These are phyloP conservation scores for Sula dactylatra DNA, from an alignment of 2,113 vertebrate species.

Conservation along the genomic window DNA sequence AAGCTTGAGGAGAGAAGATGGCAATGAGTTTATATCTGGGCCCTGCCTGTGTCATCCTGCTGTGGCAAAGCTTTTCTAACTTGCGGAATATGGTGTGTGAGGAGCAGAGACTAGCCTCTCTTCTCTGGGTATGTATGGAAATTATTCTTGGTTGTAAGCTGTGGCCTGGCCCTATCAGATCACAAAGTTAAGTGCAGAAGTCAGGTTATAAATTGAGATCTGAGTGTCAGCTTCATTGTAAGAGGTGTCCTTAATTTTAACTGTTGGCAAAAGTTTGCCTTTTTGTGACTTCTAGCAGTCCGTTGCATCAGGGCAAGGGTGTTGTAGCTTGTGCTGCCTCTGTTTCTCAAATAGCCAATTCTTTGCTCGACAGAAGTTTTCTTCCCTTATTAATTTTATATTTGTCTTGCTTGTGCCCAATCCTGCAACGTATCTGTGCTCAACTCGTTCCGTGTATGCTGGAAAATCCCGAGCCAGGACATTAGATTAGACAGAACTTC, in stretches of 20 bases:
- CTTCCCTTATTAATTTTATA: not conserved
- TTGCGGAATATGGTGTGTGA: not conserved
- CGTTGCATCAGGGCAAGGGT: not conserved
- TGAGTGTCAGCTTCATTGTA: not conserved
- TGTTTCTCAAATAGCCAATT: not conserved
- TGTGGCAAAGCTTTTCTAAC: not conserved
- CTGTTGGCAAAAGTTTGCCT: not conserved
- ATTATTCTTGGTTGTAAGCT: not conserved
- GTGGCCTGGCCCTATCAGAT: not conserved
- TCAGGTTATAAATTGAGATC: not conserved
- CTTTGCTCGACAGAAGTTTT: not conserved
- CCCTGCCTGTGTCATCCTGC: not conserved
- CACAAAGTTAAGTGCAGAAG: not conserved
- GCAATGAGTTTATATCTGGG: fast-evolving
- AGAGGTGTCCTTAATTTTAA: not conserved
- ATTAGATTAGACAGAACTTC: not conserved
- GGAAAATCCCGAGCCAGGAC: not conserved
- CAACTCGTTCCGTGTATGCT: fast-evolving
- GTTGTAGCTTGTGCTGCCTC: not conserved
- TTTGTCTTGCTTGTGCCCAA: not conserved
- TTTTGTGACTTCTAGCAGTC: not conserved
- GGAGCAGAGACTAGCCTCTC: not conserved
- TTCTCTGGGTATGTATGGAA: not conserved
- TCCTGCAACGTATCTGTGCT: fast-evolving
- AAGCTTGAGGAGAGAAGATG: not conserved